phyloP scores from a whole-genome alignment of 2,113 vertebrate species.

The Lophius piscatorius region DNA sequence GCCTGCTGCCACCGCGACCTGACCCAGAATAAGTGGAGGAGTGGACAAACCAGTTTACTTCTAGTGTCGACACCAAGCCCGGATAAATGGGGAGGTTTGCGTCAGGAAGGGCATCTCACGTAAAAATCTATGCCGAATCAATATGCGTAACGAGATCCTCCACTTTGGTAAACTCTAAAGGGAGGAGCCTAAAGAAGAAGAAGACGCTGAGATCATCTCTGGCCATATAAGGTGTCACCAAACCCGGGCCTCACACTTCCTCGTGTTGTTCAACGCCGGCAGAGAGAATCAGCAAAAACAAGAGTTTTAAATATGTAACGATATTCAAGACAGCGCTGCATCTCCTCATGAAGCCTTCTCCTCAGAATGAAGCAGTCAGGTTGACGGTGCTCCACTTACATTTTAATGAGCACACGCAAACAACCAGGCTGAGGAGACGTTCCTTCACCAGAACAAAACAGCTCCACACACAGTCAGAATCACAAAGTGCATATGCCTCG shows the following conservation, averaged over 20 bases:
- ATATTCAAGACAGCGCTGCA: constrained; percentile 27
- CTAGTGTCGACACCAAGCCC: no score
- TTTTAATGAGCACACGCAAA: constrained; percentile 66
- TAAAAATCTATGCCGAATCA: no score
- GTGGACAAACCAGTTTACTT: no score
- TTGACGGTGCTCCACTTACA: constrained; percentile 59
- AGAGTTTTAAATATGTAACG: constrained; percentile 51
- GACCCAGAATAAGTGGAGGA: no score
- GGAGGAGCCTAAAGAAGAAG: no score
- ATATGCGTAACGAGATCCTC: no score
- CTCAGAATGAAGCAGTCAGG: constrained; percentile 48
- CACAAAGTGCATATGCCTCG: constrained; percentile 27
- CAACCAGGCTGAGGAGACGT: constrained; percentile 47
- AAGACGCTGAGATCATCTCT: no score
- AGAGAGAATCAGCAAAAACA: neutral
- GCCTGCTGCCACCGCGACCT: no score
- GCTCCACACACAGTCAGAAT: neutral
- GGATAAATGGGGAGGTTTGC: no score
- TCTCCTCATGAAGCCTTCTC: constrained; percentile 45
- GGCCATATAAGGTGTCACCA: neutral
- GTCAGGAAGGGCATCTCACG: no score
- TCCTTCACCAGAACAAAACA: constrained; percentile 32
- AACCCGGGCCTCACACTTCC: neutral
- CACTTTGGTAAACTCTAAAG: no score
- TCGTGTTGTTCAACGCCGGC: constrained; percentile 7